Evolutionary conservation across 2,113 vertebrate genomes (phyloP), one percentile per base, ranked within the genome.

Genomic region (Brachyistius frenatus): DNA sequence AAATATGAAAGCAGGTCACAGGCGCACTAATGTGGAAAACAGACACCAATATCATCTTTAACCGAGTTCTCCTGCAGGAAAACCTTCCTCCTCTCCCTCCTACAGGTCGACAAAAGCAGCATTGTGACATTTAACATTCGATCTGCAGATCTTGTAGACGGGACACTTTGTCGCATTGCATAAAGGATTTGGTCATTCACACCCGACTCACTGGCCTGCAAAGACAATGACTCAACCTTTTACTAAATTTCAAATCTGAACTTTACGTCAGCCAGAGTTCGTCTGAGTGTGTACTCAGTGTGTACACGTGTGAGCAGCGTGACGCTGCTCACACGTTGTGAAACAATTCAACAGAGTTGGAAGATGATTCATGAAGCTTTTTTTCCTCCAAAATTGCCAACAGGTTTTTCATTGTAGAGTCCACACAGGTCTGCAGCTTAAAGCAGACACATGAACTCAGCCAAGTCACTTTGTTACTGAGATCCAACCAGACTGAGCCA

Each of bases 11-110:
- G 7, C 39, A 41, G 39, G 39, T 10, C 7, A 5, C 39, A 49
- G 30, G 55, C 1, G 10, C 2, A 4, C 32, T 75, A 65, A 84
- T 89, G 84, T 50, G 71, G 70, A 85, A 78, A 88, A 73, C 83
- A 78, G 73, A 33, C 16, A 16, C 7, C 39, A 41, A 10, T 41
- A 2, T 76, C 76, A 30, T 14, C 52, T 56, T 10, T 41, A 10
- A 41, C 39, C 39, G 10, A 41, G 39, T 41, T 10, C 7, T 41
- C 39, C 7, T 41, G 7, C 39, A 41, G 39, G 6, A 41, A 41
- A 44, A 44, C 41, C 10, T 9, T 44, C 41, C 41, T 44, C 41
- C 41, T 44, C 41, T 44, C 10, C 6, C 41, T 5, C 49, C 39
- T 60, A 3, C 53, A 11, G 2, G 23, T 10, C 30, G 4, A 37